A percentile compares a stretch with the other conserved stretches of the same genome.
Conservation (phyloP, 2,888 invertebrate species). For the Phaonia tiefii region DNA sequence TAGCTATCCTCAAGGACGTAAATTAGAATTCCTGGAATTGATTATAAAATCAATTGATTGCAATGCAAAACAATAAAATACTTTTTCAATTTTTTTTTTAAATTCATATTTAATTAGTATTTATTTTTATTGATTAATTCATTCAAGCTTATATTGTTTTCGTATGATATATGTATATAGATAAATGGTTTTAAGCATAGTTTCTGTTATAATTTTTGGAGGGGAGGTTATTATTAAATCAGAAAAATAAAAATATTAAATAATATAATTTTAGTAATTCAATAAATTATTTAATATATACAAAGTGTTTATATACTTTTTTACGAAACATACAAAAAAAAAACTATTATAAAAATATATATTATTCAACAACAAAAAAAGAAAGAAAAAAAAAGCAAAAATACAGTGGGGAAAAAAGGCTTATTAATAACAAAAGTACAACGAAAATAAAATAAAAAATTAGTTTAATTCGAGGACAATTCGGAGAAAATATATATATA, state of each 20-base stretch:
- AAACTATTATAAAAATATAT: slow-evolving; percentile 9
- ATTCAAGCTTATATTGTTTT: slow-evolving; percentile 66
- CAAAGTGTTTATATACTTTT: slow-evolving; percentile 52
- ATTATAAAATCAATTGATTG: too few species aligned
- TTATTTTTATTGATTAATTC: slow-evolving; percentile 60
- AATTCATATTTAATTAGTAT: slow-evolving; percentile 64
- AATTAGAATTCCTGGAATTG: too few species aligned
- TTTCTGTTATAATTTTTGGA: slow-evolving; percentile 47
- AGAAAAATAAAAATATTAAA: slow-evolving; percentile 37
- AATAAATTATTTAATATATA: slow-evolving; percentile 65
- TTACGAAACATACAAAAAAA: slow-evolving; percentile 21
- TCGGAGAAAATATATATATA: neutral
- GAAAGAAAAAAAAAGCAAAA: slow-evolving; percentile 43
- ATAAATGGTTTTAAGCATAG: slow-evolving; percentile 60
- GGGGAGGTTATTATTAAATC: slow-evolving; percentile 42
- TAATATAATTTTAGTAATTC: slow-evolving; percentile 48
- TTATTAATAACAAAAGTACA: slow-evolving; percentile 22
- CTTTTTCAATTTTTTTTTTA: slow-evolving; percentile 7
- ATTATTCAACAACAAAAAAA: slow-evolving; percentile 33
- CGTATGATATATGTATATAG: slow-evolving; percentile 44
- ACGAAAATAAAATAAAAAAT: slow-evolving; percentile 37
- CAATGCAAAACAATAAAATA: too few species aligned
- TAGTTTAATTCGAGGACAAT: slow-evolving; percentile 27
- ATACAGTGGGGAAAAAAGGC: slow-evolving; percentile 5
- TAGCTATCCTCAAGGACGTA: too few species aligned